phyloP scores from a whole-genome alignment of 2,888 invertebrate species.

The Ornithoptera priamus region DNA sequence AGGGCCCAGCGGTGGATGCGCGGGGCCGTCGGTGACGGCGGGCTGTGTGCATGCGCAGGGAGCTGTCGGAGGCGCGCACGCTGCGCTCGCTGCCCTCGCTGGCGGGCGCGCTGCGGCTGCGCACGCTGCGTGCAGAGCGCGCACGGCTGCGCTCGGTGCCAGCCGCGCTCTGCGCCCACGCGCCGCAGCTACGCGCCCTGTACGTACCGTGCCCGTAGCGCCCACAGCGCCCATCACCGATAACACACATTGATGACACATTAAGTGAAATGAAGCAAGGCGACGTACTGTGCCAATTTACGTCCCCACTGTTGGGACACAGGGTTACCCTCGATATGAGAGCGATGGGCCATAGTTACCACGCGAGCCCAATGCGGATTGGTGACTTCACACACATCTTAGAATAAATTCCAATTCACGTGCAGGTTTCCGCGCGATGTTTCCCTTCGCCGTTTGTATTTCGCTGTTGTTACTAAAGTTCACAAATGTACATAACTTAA shows the following conservation, averaged over 20 bases:
- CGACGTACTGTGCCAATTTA: too few species aligned
- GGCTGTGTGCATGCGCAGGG: constrained; percentile 75
- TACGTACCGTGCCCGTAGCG: constrained; percentile 77
- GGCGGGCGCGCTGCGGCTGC: constrained; percentile 88
- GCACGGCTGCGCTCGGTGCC: constrained; percentile 88
- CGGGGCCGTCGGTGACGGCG: neutral
- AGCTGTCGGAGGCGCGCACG: constrained; percentile 91
- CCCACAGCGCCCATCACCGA: neutral
- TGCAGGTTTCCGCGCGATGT: too few species aligned
- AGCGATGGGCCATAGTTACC: too few species aligned
- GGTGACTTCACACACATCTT: too few species aligned
- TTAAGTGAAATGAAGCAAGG: too few species aligned
- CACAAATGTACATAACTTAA: too few species aligned
- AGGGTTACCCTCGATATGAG: too few species aligned
- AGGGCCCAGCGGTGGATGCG: neutral
- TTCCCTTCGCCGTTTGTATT: too few species aligned
- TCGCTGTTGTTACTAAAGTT: too few species aligned
- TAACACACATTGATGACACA: neutral
- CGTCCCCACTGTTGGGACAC: too few species aligned
- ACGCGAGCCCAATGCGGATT: too few species aligned
- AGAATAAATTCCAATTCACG: too few species aligned
- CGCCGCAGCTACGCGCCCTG: constrained; percentile 91
- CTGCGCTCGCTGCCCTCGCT: constrained; percentile 90
- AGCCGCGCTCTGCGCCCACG: constrained; percentile 85
- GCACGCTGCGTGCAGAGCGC: constrained; percentile 90